phyloP scores from a whole-genome alignment of 2,888 invertebrate genomes.

The Nasonovia ribisnigri region DNA sequence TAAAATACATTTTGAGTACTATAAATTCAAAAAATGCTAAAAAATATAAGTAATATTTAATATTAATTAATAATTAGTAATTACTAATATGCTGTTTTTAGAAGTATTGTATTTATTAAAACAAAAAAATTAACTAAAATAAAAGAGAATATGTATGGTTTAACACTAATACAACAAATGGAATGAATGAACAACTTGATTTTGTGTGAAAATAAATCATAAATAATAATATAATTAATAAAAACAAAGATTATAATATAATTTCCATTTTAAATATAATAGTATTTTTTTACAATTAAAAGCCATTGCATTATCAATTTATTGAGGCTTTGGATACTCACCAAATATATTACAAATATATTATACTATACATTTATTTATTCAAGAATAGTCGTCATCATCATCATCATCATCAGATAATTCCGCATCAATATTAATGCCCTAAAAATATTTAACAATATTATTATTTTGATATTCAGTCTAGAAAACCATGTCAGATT shows the following conservation, averaged over 20 bases:
- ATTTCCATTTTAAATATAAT: constrained; percentile 34
- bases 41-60: neutral
- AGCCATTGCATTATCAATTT: constrained; percentile 1
- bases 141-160: neutral
- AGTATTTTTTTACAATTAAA: constrained; percentile 41
- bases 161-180: constrained; percentile 36
- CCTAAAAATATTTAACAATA: constrained; percentile 28
- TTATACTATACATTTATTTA: neutral
- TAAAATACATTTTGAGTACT: neutral
- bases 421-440: constrained; percentile 59
- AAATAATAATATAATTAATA: constrained; percentile 47
- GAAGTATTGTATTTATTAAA: neutral
- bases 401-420: constrained; percentile 60
- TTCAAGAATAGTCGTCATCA: constrained; percentile 38
- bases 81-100: neutral
- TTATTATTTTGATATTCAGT: neutral
- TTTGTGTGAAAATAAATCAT: constrained; percentile 51
- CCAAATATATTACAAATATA: constrained; percentile 10
- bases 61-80: too few relatives aligned
- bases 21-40: neutral
- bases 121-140: neutral
- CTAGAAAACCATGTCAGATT: neutral
- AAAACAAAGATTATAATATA: constrained; percentile 42
- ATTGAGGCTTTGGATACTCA: neutral
- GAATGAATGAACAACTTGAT: constrained; percentile 35